These are phyloP conservation scores for Drosophila algonquin DNA, from an alignment of 2,888 invertebrate species.

Conservation along the genomic window DNA sequence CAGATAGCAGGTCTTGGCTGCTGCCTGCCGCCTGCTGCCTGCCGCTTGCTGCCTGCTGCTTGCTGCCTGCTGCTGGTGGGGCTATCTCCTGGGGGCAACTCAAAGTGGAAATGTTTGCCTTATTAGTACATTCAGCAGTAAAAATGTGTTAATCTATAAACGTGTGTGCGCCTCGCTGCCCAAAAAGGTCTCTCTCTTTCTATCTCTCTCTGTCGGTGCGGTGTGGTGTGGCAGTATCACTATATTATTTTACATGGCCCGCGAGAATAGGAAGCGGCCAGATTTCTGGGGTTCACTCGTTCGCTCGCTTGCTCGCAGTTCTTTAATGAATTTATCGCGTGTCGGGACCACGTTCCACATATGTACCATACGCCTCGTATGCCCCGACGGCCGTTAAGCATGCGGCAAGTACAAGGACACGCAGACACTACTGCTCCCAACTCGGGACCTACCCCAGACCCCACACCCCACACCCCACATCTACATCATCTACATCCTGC, in stretches of 20 bases:
- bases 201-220: slow-evolving; percentile 6
- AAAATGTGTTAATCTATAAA: slow-evolving; percentile 79
- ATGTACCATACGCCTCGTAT: slow-evolving; percentile 69
- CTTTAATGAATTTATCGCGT: slow-evolving; percentile 80
- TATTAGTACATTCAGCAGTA: slow-evolving; percentile 78
- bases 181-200: slow-evolving; percentile 34
- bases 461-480: neutral
- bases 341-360: slow-evolving; percentile 74
- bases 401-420: slow-evolving; percentile 55
- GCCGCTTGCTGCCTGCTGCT: neutral
- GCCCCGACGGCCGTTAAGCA: slow-evolving; percentile 41
- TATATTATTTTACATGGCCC: slow-evolving; percentile 72
- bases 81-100: slow-evolving; percentile 67
- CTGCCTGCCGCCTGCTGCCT: slow-evolving; percentile 27
- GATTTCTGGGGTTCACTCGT: slow-evolving; percentile 56
- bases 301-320: slow-evolving; percentile 31
- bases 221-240: slow-evolving; percentile 36
- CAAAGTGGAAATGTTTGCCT: slow-evolving; percentile 78
- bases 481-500: slow-evolving; percentile 7
- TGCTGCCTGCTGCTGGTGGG: slow-evolving; percentile 19
- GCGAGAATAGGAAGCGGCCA: slow-evolving; percentile 69
- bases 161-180: slow-evolving; percentile 53
- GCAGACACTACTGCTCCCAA: slow-evolving; percentile 25
- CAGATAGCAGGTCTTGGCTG: slow-evolving; percentile 53
- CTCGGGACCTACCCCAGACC: neutral